Base-by-base conservation (phyloP, 1,140 invertebrate genomes). In the Monochamus saltuarius region DNA sequence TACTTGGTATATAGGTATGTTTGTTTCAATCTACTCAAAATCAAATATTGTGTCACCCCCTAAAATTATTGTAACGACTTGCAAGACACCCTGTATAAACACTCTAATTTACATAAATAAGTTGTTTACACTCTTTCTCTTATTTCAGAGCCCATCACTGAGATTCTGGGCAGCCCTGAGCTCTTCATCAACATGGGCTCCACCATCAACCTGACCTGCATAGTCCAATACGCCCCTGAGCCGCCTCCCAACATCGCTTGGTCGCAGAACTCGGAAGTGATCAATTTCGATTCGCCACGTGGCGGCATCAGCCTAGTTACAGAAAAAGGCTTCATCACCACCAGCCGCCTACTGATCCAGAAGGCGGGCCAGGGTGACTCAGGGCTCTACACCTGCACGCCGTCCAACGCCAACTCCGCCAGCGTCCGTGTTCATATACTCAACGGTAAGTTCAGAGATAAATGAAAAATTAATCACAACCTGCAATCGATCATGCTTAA, bases 191-290 rank as follows among this genome's bases (percentile, higher is more conserved):
- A 93, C 78, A 86, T 87, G 68, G 90, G 90, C 42, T 92, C 90
- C 63, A 92, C 90, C 38, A 92, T 94, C 75, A 94, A 94, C 79
- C 77, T 94, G 47, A 94, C 91, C 1, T 94, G 92, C 77, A 82
- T 91, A 62, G 89, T 94, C 8, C 84, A 84, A 68, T 89, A 88
- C 69, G 87, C 88, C 14, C 90, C 91, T 13, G 89, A 92, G 71
- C 90, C 91, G 29, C 90, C 91, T 1, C 83, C 83, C 22, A 80
- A 85, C 36, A 89, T 93, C 69, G 81, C 84, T 64, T 93, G 90
- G 91, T 89, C 86, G 46, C 90, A 92, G 73, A 89, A 92, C 77
- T 83, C 84, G 59, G 83, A 90, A 83, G 81, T 84, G 63, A 89
- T 90, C 78, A 90, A 89, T 79, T 90, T 89, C 72, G 88, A 90